Evolutionary conservation across 2,113 vertebrate species (phyloP), one percentile per base, ranked within the genome.

Genomic region (Hucho hucho): DNA sequence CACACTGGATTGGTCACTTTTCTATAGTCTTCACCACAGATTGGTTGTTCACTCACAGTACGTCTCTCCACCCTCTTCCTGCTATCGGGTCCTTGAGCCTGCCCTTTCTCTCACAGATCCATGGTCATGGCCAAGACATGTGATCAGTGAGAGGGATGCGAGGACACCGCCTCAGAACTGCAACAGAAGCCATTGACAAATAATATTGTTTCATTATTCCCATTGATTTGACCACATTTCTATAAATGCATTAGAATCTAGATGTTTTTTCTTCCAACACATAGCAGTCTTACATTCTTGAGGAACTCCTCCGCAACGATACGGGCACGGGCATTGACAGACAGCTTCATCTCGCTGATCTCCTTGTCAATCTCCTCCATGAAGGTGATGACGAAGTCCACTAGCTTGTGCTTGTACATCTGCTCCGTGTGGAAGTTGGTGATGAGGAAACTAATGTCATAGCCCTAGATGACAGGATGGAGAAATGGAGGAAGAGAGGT

Each of bases 301-400:
- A 99, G 97, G 87, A 99, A 99, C 80, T 99, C 97, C 86, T 99
- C 98, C 0, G 98, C 97, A 64, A 99, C 97, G 0, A 99, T 98
- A 64, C 98, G 96, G 43, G 98, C 98, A 64, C 98, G 94, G 24
- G 98, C 98, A 0, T 99, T 99, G 86, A 99, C 97, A 0, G 98
- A 98, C 80, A 99, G 93, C 83, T 99, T 99, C 98, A 99, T 99
- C 89, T 99, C 98, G 1, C 98, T 99, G 89, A 99, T 98, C 87
- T 99, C 98, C 77, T 99, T 99, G 90, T 99, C 98, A 0, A 99
- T 99, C 87, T 99, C 98, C 83, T 99, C 98, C 98, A 99, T 99
- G 88, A 99, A 99, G 75, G 98, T 95, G 87, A 99, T 98, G 79
- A 99, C 96, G 76, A 96, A 99, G 90, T 99, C 98, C 86, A 99